Evolutionary conservation across 2,888 invertebrate genomes (phyloP), one percentile per base, ranked within the genome.

Genomic region (Dynastes tityus): DNA sequence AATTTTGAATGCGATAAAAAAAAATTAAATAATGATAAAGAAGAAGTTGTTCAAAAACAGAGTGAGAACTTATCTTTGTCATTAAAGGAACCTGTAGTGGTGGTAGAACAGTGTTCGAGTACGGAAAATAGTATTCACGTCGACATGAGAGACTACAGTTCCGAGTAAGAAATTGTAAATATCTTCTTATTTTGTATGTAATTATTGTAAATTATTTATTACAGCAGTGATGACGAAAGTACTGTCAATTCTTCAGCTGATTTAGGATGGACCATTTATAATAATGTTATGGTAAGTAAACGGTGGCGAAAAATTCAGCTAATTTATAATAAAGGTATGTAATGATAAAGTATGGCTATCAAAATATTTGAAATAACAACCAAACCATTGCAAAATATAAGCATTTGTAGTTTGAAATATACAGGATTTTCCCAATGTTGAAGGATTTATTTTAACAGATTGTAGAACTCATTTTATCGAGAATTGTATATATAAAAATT

Each of bases 251-350:
- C 84, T 84, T 90, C 91, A 65, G 90, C 91, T 37, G 91, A 92
- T 86, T 90, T 92, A 82, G 93, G 93, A 80, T 93, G 92, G 91
- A 94, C 93, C 2, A 92, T 94, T 86, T 94, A 94, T 84, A 92
- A 93, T 84, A 94, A 94, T 89, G 92, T 94, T 79, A 91, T 94
- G 90, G 92, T 92, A 88, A 89, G 87, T 6, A 67, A 61, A 61
- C 11, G 6, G 5, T 37, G 5, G 32, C 32, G 32, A 37, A 37
- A 37, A 22, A 22, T 22, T 22, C 22, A 22, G 22, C 22, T 22
- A 22, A 22, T 22, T 22, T 22, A 22, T 22, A 22, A 22, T 22
- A 22, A 22, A 22, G 22, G 22, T 22, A 22, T 22, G 22, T 22
- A 22, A 22, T 22, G 22, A 22, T 22, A 22, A 22, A 22, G 22